Conservation (phyloP, 2,888 invertebrate genomes). For the Archips crataeganus region DNA sequence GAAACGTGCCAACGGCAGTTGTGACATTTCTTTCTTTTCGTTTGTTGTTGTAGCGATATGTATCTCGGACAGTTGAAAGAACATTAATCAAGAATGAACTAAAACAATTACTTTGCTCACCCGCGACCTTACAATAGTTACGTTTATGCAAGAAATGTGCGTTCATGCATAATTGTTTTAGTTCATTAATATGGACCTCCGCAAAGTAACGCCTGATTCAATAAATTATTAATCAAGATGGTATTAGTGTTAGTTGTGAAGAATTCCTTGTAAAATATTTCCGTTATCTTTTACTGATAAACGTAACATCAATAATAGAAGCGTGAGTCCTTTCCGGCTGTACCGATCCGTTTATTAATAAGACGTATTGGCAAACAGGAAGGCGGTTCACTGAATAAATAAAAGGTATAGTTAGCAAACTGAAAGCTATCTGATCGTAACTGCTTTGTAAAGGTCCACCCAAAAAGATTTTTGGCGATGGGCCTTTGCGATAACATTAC, state of each 20-base stretch:
- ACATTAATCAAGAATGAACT: conserved; percentile 53
- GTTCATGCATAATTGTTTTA: too few species aligned
- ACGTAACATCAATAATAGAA: conserved; percentile 37
- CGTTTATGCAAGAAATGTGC: too few species aligned
- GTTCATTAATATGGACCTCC: too few species aligned
- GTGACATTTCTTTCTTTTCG: conserved; percentile 61
- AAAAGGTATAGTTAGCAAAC: conserved; percentile 72
- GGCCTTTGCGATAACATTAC: conserved; percentile 63
- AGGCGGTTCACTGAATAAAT: conserved; percentile 53
- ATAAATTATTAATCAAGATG: conserved; percentile 44
- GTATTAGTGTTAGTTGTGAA: not conserved
- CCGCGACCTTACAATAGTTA: too few species aligned
- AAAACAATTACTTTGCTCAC: too few species aligned
- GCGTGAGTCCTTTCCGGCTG: conserved; percentile 40
- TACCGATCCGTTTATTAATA: conserved; percentile 51
- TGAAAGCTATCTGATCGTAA: conserved; percentile 73
- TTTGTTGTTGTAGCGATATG: conserved; percentile 67
- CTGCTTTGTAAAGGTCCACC: conserved; percentile 59
- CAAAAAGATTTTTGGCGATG: conserved; percentile 68
- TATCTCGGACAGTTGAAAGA: conserved; percentile 79
- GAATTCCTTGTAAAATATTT: conserved; percentile 7
- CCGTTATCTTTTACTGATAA: conserved; percentile 36
- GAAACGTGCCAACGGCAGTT: conserved; percentile 75
- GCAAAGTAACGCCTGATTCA: too few species aligned
- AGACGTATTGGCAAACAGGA: conserved; percentile 53